Conservation (phyloP, 2,113 vertebrate genomes). For the Pseudopipra pipra region DNA sequence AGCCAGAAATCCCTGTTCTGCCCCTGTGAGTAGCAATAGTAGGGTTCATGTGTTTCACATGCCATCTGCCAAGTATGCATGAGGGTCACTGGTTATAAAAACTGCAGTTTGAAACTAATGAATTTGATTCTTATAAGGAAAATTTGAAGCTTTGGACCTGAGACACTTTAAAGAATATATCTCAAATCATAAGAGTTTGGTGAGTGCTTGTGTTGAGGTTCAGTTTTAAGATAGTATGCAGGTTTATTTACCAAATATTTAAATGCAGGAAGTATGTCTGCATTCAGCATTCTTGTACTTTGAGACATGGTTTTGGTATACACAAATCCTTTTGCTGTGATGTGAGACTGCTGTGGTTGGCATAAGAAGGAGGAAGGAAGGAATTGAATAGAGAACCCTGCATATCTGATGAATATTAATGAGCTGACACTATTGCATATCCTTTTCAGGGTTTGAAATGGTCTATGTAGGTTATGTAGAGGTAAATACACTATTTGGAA, state of each 20-base stretch:
- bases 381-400: background rate
- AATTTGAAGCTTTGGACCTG: background rate
- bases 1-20: background rate
- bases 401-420: constrained; percentile 36
- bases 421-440: background rate
- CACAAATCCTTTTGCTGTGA: background rate
- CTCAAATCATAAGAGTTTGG: background rate
- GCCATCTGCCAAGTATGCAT: background rate
- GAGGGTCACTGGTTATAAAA: background rate
- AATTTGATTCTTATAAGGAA: background rate
- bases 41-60: accelerated
- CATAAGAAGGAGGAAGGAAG: constrained; percentile 39
- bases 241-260: background rate
- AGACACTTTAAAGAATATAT: background rate
- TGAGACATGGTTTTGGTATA: background rate
- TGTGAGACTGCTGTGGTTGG: constrained; percentile 50
- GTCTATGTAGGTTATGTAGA: background rate
- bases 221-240: background rate
- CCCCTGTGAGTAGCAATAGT: background rate
- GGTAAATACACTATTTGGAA: background rate
- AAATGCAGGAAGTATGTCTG: background rate
- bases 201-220: background rate
- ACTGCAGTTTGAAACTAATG: background rate
- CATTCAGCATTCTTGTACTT: background rate
- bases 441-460: background rate